phyloP scores from a whole-genome alignment of 2,113 vertebrate species.

The Craseonycteris thonglongyai region DNA sequence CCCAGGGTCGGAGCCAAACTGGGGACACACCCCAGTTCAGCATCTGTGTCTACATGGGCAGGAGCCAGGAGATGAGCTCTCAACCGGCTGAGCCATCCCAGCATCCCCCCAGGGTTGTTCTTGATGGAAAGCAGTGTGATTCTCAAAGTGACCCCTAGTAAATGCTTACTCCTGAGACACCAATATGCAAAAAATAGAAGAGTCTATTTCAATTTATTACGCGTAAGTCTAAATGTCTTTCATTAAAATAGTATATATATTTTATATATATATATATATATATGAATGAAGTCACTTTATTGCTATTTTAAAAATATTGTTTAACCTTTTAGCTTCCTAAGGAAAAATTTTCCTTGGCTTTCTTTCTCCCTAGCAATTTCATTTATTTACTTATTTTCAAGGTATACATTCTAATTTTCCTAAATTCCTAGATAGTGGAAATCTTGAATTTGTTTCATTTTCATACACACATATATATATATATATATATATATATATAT shows the following conservation, averaged over 20 bases:
- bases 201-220: neutral
- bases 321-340: neutral
- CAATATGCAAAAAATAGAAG: neutral
- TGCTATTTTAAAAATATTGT: neutral
- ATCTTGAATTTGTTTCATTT: constrained; percentile 37
- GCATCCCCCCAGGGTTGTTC: too few relatives aligned
- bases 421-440: neutral
- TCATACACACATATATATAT: too few relatives aligned
- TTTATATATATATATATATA: too few relatives aligned
- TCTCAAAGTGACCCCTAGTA: neutral
- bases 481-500: too few relatives aligned
- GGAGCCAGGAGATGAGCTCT: too few relatives aligned
- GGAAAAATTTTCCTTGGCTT: neutral
- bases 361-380: neutral
- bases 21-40: too few relatives aligned
- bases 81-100: too few relatives aligned
- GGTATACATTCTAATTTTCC: neutral
- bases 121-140: neutral
- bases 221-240: neutral
- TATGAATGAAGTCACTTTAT: neutral
- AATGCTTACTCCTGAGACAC: neutral
- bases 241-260: too few relatives aligned
- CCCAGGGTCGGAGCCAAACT: too few relatives aligned
- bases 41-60: too few relatives aligned
- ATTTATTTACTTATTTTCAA: constrained; percentile 5